A percentile compares a stretch with the other conserved stretches of the same genome.
Conservation (phyloP, 2,888 invertebrate genomes). For the Eupithecia pulchellata region DNA sequence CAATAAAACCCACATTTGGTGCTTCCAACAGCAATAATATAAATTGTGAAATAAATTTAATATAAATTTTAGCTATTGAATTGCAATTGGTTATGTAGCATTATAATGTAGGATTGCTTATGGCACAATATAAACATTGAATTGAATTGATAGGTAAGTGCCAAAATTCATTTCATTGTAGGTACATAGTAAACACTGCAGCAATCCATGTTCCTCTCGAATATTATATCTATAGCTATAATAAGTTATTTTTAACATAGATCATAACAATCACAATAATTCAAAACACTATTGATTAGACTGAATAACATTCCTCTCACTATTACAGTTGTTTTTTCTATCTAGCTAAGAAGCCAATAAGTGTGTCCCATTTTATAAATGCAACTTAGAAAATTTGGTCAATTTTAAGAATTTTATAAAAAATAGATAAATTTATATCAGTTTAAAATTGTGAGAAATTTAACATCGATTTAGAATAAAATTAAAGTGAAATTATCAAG, state of each 20-base stretch:
- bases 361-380: constrained; percentile 46
- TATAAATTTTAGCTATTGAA: constrained; percentile 22
- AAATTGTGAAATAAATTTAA: constrained; percentile 13
- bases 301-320: constrained; percentile 66
- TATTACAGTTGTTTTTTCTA: constrained; percentile 33
- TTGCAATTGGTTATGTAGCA: constrained; percentile 19
- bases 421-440: constrained; percentile 37
- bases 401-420: constrained; percentile 39
- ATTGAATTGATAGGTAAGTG: constrained; percentile 58
- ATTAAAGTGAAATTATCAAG: constrained; percentile 39
- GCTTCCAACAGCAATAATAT: constrained; percentile 41
- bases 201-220: constrained; percentile 64
- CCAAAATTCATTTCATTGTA: constrained; percentile 59
- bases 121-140: constrained; percentile 45
- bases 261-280: constrained; percentile 47
- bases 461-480: constrained; percentile 45
- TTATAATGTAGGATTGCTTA: constrained; percentile 25
- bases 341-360: constrained; percentile 32
- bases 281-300: constrained; percentile 58
- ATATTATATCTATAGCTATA: constrained; percentile 54
- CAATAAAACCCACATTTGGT: constrained; percentile 39
- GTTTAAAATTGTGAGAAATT: constrained; percentile 41
- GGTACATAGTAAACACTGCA: constrained; percentile 47
- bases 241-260: constrained; percentile 49
- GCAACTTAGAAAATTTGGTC: constrained; percentile 37